Evolutionary conservation across 1,140 invertebrate genomes (phyloP).

Genomic region (Achatina immaculata): DNA sequence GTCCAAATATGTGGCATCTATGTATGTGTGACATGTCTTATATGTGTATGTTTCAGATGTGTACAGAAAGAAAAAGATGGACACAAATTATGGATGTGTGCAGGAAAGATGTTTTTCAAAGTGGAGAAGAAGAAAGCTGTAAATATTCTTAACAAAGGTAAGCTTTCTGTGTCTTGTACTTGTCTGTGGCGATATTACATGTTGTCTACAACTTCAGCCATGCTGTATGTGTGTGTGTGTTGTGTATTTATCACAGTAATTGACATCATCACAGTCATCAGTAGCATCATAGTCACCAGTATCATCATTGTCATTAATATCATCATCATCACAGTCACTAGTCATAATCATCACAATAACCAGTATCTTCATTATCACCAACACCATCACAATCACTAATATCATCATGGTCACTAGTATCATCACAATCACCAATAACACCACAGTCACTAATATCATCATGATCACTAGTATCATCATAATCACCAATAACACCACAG

Average conservation of each 20-base stretch:
- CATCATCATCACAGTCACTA: background rate
- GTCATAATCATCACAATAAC: no score
- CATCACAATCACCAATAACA: no score
- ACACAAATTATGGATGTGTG: slow-evolving; percentile 54
- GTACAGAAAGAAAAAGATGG: slow-evolving; percentile 53
- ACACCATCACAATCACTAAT: no score
- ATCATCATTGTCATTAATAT: background rate
- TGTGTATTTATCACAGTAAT: background rate
- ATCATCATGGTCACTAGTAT: no score
- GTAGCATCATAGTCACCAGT: background rate
- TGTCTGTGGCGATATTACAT: background rate
- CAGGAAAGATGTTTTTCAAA: slow-evolving; percentile 77
- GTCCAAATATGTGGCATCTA: background rate
- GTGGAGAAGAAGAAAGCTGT: slow-evolving; percentile 73
- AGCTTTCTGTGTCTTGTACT: background rate
- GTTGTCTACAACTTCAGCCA: background rate
- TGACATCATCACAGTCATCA: background rate
- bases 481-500: no score
- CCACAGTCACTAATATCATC: no score
- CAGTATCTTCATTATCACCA: no score
- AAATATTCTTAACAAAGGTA: slow-evolving; percentile 79
- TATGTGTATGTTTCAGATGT: slow-evolving; percentile 41
- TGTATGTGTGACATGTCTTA: background rate
- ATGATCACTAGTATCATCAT: no score
- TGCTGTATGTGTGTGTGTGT: background rate